Evolutionary conservation across 1,140 invertebrate species (phyloP), one percentile per base, ranked within the genome.

Genomic region (Probaryconus sp.): DNA sequence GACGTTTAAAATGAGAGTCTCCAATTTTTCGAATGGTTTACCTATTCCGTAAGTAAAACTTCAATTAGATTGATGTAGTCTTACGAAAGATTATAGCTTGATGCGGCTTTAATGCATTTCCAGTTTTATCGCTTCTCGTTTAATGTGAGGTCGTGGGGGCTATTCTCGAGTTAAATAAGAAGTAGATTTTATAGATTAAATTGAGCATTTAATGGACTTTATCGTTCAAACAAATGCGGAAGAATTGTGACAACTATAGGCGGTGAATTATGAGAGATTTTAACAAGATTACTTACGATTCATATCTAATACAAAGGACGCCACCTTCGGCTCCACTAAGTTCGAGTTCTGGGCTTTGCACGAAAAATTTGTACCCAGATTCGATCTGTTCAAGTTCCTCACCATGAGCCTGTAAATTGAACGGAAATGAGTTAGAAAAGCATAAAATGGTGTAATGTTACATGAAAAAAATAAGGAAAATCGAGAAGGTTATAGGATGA

Each of bases 341-440:
- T 92, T 89, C 4, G 94, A 96, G 84, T 97, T 97, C 69, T 91
- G 89, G 6, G 95, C 94, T 81, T 94, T 92, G 82, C 95, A 97
- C 28, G 93, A 95, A 83, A 95, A 94, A 71, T 94, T 92, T 1
- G 93, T 91, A 56, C 94, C 92, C 53, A 96, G 90, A 86, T 96
- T 93, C n/a, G 92, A 91, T 21, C 95, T 89, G 17, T 91, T 89
- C 47, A 96, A 90, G 9, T 90, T 89, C 20, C 91, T 91, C 89
- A 95, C 92, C 37, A 92, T 90, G 33, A 96, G 89, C 68, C 93
- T 85, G 51, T 33, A 79, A 76, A 48, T 9, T n/a, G n/a, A n/a
- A n/a, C n/a, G n/a, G n/a, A n/a, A n/a, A n/a, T n/a, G n/a, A n/a
- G n/a, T n/a, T n/a, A n/a, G n/a, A n/a, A n/a, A n/a, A n/a, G n/a